Evolutionary conservation across 2,797 vertebrate genomes (phyloP).

Genomic region (Euthynnus affinis): DNA sequence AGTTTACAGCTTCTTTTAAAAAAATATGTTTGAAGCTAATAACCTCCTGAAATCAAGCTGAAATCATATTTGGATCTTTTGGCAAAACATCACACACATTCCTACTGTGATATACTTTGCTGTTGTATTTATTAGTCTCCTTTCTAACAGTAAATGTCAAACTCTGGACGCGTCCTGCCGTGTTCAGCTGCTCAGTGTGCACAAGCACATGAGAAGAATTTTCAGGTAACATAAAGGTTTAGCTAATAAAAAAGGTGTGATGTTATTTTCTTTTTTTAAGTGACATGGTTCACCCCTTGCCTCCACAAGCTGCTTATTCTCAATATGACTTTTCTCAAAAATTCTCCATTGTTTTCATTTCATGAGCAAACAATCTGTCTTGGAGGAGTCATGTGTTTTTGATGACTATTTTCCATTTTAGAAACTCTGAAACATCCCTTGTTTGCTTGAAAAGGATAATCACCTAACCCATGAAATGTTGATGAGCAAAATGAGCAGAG

Average conservation of each 20-base stretch:
- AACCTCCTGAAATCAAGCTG: constrained; percentile 60
- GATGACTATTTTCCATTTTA: constrained; percentile 79
- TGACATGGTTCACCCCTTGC: constrained; percentile 35
- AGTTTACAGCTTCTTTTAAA: constrained; percentile 69
- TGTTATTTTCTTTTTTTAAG: constrained; percentile 44
- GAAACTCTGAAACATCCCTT: constrained; percentile 81
- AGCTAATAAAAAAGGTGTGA: constrained; percentile 48
- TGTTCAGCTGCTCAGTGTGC: constrained; percentile 47
- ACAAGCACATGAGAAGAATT: constrained; percentile 45
- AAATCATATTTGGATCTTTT: constrained; percentile 73
- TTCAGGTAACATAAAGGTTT: constrained; percentile 39
- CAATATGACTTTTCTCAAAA: constrained; percentile 36
- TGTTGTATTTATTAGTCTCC: constrained; percentile 70
- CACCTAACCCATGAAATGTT: constrained; percentile 86
- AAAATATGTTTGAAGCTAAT: constrained; percentile 56
- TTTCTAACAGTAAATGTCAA: constrained; percentile 74
- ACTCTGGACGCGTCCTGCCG: constrained; percentile 52
- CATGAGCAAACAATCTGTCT: constrained; percentile 68
- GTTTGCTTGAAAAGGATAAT: constrained; percentile 83
- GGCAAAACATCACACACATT: constrained; percentile 77
- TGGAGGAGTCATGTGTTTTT: constrained; percentile 57
- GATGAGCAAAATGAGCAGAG: constrained; percentile 83
- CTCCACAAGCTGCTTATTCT: constrained; percentile 15
- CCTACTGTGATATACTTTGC: constrained; percentile 46
- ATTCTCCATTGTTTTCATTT: constrained; percentile 60